Conservation (phyloP, 2,888 invertebrate genomes). For the Meganola albula region DNA sequence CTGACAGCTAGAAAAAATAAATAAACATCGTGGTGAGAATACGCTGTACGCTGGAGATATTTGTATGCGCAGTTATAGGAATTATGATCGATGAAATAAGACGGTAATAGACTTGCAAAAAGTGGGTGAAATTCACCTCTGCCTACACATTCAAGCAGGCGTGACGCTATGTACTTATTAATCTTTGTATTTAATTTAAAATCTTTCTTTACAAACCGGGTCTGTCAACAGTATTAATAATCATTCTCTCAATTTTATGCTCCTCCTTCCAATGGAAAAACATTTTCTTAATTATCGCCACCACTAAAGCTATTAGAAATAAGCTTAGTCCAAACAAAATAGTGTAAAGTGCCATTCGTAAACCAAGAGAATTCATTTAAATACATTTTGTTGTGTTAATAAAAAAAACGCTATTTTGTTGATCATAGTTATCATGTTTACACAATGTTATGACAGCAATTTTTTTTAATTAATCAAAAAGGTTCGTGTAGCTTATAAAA, state of each 20-base stretch:
- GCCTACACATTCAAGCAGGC: background rate
- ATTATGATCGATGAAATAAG: background rate
- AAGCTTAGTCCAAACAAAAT: slow-evolving; percentile 66
- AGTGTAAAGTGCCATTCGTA: slow-evolving; percentile 62
- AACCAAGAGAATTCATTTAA: slow-evolving; percentile 3
- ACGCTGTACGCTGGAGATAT: too few species aligned
- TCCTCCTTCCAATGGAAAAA: slow-evolving; percentile 68
- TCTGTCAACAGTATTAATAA: slow-evolving; percentile 36
- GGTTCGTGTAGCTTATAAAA: too few species aligned
- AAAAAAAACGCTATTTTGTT: too few species aligned
- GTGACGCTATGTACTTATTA: background rate
- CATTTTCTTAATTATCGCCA: slow-evolving; percentile 65
- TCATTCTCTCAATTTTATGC: slow-evolving; percentile 54
- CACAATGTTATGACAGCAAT: too few species aligned
- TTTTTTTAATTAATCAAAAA: too few species aligned
- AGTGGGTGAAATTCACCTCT: background rate
- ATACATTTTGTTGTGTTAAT: slow-evolving; percentile 26
- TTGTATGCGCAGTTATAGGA: background rate
- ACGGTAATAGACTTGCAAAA: background rate
- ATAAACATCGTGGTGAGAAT: background rate
- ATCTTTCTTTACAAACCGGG: slow-evolving; percentile 41
- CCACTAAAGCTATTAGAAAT: slow-evolving; percentile 64
- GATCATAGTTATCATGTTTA: too few species aligned
- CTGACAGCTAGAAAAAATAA: slow-evolving; percentile 51
- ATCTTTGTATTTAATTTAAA: background rate